Conservation (phyloP, 2,888 invertebrate genomes). For the Drosophila kuntzei region DNA sequence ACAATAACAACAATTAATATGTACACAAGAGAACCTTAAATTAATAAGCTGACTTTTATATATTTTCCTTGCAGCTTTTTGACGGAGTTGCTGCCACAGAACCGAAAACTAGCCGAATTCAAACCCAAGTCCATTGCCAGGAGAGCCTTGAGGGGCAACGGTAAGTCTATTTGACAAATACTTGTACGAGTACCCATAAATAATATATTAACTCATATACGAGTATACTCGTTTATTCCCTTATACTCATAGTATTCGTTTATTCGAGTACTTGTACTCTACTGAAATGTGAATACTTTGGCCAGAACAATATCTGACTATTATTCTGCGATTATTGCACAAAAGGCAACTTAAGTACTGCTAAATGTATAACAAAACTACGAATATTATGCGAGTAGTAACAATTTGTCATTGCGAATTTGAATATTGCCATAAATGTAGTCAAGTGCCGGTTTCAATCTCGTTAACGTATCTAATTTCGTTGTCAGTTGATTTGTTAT, state of each 20-base stretch:
- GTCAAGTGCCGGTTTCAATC: background rate
- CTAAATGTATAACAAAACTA: conserved; percentile 14
- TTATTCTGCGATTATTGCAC: conserved; percentile 33
- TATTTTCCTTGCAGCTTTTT: conserved; percentile 43
- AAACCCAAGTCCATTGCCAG: conserved; percentile 7
- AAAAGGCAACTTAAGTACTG: conserved; percentile 13
- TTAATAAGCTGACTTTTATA: conserved; percentile 65
- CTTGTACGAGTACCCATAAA: conserved; percentile 27
- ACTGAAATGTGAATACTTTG: conserved; percentile 10
- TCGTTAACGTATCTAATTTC: background rate
- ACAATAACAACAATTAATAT: conserved; percentile 70
- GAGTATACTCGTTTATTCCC: background rate
- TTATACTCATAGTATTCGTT: background rate
- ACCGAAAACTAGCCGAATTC: background rate
- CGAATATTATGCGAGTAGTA: conserved; percentile 5
- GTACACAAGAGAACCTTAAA: conserved; percentile 65
- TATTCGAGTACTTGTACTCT: conserved; percentile 7
- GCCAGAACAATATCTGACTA: conserved; percentile 4
- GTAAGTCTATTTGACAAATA: conserved; percentile 52
- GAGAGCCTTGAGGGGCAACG: conserved; percentile 43
- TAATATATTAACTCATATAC: conserved; percentile 27
- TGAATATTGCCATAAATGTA: background rate
- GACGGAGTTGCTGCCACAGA: conserved; percentile 18
- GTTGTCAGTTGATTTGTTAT: background rate
- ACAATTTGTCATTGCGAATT: conserved; percentile 9